Evolutionary conservation across 2,113 vertebrate genomes (phyloP).

Genomic region (Shinisaurus crocodilurus): DNA sequence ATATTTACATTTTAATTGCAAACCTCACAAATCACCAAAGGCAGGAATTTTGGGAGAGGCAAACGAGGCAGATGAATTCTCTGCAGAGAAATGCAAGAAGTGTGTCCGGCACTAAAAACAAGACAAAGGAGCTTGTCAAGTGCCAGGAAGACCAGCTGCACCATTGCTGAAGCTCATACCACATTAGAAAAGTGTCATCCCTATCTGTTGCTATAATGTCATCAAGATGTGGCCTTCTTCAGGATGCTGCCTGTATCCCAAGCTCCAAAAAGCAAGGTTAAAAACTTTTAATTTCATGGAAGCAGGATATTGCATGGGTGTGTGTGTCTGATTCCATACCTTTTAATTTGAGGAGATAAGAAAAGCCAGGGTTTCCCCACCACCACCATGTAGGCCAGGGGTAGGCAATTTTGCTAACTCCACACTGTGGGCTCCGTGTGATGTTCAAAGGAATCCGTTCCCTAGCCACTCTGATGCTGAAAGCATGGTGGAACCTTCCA

Average conservation of each 20-base stretch:
- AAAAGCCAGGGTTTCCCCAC: too few species aligned
- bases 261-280: slow-evolving; percentile 15
- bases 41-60: not conserved
- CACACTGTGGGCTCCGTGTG: not conserved
- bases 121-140: not conserved
- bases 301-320: not conserved
- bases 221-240: not conserved
- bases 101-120: not conserved
- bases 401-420: not conserved
- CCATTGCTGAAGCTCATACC: not conserved
- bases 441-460: not conserved
- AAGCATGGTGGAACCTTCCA: not conserved
- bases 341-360: not conserved
- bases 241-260: slow-evolving; percentile 3
- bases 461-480: not conserved
- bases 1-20: slow-evolving; percentile 10
- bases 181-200: slow-evolving; percentile 3
- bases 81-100: not conserved
- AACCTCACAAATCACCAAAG: not conserved
- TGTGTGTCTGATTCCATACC: not conserved
- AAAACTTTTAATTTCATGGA: slow-evolving; percentile 3
- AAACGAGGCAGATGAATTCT: not conserved
- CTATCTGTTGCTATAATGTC: not conserved
- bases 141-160: slow-evolving; percentile 11
- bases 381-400: not conserved